These are phyloP conservation scores for Megalonaias nervosa DNA, from an alignment of 1,140 invertebrate species.

Conservation along the genomic window DNA sequence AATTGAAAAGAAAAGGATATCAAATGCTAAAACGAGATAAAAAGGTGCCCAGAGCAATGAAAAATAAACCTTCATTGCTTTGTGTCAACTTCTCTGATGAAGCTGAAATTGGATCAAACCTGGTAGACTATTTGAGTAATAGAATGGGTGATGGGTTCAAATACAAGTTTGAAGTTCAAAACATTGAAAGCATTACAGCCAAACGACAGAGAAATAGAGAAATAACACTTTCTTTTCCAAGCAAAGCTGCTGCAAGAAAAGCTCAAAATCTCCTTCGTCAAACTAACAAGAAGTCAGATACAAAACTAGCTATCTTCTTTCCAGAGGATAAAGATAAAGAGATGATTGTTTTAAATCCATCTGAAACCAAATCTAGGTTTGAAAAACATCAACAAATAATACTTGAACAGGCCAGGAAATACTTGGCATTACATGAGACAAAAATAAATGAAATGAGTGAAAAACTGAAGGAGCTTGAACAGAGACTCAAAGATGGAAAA, in stretches of 20 bases:
- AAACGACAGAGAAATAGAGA: too few species aligned
- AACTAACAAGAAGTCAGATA: constrained; percentile 9
- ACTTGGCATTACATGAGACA: neutral
- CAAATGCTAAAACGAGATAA: too few species aligned
- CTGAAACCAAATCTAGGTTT: neutral
- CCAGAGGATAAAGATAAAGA: neutral
- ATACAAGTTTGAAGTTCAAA: too few species aligned
- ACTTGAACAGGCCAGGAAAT: neutral
- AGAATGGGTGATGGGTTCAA: too few species aligned
- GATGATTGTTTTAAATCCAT: neutral
- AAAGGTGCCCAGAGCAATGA: too few species aligned
- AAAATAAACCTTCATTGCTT: too few species aligned
- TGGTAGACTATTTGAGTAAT: too few species aligned
- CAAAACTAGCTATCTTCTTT: constrained; percentile 12
- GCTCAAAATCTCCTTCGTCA: neutral
- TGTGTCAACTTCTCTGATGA: too few species aligned
- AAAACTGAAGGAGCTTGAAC: neutral
- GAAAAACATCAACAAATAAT: constrained; percentile 4
- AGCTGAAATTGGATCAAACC: too few species aligned
- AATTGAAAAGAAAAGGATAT: too few species aligned
- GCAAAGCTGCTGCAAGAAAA: neutral
- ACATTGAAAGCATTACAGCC: too few species aligned
- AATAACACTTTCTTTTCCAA: too few species aligned
- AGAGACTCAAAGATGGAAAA: constrained; percentile 4
- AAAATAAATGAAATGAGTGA: constrained; percentile 6